Percentiles rank a stretch among this genome's conserved stretches.
Evolutionary conservation across 2,113 vertebrate genomes (phyloP).

Genomic region (Pelecanoides urinatrix): DNA sequence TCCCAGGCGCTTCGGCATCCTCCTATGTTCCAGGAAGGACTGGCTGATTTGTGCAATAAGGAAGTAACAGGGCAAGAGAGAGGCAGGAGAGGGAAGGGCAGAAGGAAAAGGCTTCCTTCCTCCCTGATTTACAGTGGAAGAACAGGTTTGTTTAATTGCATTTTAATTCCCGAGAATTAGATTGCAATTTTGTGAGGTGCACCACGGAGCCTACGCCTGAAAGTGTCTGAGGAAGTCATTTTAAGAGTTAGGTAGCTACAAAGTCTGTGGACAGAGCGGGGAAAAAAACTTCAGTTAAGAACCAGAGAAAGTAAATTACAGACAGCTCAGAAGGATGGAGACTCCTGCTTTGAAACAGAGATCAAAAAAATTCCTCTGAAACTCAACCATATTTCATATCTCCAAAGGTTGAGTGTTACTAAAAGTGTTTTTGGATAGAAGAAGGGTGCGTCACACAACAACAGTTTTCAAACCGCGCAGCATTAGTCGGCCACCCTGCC

Average conservation of each 20-base stretch:
- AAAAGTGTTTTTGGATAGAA: not conserved
- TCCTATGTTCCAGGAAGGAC: not conserved
- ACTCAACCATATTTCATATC: not conserved
- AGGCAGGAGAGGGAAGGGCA: not conserved
- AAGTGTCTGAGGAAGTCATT: not conserved
- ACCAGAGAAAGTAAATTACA: not conserved
- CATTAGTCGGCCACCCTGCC: not conserved
- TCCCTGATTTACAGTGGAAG: not conserved
- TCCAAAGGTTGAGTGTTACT: not conserved
- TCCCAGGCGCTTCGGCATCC: not conserved
- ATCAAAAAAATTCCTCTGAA: not conserved
- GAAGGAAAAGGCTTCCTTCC: not conserved
- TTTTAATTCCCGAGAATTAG: not conserved
- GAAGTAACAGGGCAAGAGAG: not conserved
- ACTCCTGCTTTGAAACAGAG: not conserved
- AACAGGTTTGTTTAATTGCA: slow-evolving; percentile 32
- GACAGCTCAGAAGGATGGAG: fast-evolving
- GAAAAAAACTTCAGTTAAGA: not conserved
- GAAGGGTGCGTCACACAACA: not conserved
- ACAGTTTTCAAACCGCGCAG: not conserved
- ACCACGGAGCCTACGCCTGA: not conserved
- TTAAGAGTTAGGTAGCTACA: not conserved
- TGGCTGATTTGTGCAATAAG: not conserved
- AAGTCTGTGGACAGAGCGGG: not conserved
- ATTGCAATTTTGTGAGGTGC: not conserved